Conservation (phyloP, 1,140 invertebrate species). For the Mylabris phalerata region DNA sequence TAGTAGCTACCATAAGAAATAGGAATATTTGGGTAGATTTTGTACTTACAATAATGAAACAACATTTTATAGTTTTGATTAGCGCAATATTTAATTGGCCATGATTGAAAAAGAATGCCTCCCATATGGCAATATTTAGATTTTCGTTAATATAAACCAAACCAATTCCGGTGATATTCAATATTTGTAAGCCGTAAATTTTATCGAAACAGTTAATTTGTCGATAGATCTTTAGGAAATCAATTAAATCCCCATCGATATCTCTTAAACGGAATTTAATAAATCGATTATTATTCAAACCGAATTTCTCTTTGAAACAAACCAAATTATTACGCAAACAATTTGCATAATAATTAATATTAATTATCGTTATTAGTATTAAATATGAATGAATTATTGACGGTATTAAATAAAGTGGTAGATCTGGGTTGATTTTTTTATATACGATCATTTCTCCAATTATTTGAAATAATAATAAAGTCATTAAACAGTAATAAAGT, state of each 20-base stretch:
- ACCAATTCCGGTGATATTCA: background rate
- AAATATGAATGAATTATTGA: background rate
- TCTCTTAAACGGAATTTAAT: no score
- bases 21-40: no score
- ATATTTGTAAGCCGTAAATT: constrained; percentile 13
- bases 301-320: background rate
- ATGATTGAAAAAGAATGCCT: background rate
- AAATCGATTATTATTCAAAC: no score
- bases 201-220: constrained; percentile 3
- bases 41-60: constrained; percentile 1
- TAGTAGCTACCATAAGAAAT: no score
- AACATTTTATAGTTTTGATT: constrained; percentile 6
- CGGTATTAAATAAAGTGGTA: background rate
- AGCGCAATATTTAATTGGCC: background rate
- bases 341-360: constrained; percentile 5
- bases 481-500: background rate
- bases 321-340: background rate
- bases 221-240: background rate
- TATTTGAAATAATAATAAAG: background rate
- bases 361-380: constrained; percentile 5
- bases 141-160: constrained; percentile 1
- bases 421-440: background rate
- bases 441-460: background rate
- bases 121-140: constrained; percentile 1
- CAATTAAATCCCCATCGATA: background rate